Percentiles rank a stretch among this genome's conserved stretches.
phyloP scores from a whole-genome alignment of 2,888 invertebrate species.

The Calameuta pallipes region DNA sequence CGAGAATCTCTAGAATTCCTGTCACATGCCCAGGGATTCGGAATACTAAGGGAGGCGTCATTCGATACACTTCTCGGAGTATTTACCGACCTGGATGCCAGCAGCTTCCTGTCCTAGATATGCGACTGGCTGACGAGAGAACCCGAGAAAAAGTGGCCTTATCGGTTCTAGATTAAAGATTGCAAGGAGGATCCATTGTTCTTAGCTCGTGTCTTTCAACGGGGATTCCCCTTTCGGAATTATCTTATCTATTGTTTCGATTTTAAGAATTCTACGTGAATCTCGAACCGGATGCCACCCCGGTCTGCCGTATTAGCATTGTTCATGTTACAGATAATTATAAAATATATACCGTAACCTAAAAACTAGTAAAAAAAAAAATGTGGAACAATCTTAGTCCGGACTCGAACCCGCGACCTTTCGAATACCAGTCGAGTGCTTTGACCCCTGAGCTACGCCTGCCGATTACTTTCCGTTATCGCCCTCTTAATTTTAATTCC shows the following conservation, averaged over 20 bases:
- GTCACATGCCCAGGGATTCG: neutral
- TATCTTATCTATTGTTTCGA: slow-evolving; percentile 31
- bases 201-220: slow-evolving; percentile 19
- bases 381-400: no score
- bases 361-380: no score
- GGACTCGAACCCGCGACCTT: no score
- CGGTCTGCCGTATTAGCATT: neutral
- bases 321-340: neutral
- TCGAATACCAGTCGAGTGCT: no score
- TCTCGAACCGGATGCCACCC: neutral
- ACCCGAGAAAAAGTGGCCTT: slow-evolving; percentile 32
- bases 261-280: slow-evolving; percentile 7
- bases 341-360: no score
- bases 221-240: slow-evolving; percentile 24
- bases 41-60: neutral
- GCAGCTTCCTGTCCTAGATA: slow-evolving; percentile 41
- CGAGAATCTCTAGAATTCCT: neutral
- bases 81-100: slow-evolving; percentile 6
- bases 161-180: slow-evolving; percentile 22
- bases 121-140: slow-evolving; percentile 32
- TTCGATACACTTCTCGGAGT: neutral
- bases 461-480: no score
- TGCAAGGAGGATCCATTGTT: slow-evolving; percentile 29
- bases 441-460: no score
- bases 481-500: no score